phyloP scores from a whole-genome alignment of 1,140 invertebrate species.

The Grapholita molesta region DNA sequence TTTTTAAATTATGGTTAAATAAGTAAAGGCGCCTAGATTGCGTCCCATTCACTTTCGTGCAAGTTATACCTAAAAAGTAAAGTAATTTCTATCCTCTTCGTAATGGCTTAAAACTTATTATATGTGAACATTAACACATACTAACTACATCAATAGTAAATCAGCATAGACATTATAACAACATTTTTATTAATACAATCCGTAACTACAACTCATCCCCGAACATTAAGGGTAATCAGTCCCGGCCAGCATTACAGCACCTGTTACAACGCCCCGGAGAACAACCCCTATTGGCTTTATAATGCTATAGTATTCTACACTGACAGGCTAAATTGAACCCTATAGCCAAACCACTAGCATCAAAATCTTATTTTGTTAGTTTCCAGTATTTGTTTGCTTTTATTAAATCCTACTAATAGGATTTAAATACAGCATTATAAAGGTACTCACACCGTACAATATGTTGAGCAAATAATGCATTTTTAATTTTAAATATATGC shows the following conservation, averaged over 20 bases:
- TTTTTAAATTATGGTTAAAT: too few relatives aligned
- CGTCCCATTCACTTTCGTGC: too few relatives aligned
- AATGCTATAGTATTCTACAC: constrained; percentile 31
- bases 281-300: constrained; percentile 28
- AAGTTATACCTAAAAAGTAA: too few relatives aligned
- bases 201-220: constrained; percentile 33
- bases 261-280: constrained; percentile 34
- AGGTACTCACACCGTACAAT: constrained; percentile 23
- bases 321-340: constrained; percentile 15
- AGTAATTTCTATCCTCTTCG: too few relatives aligned
- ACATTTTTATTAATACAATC: constrained; percentile 1
- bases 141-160: background rate
- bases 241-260: constrained; percentile 36
- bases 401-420: constrained; percentile 36
- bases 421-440: constrained; percentile 36
- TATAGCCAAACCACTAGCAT: constrained; percentile 4
- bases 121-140: too few relatives aligned
- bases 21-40: too few relatives aligned
- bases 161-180: background rate
- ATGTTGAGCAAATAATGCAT: constrained; percentile 16
- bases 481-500: background rate
- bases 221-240: constrained; percentile 43
- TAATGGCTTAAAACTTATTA: too few relatives aligned
- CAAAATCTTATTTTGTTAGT: background rate
- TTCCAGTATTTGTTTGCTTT: constrained; percentile 25